A percentile compares a stretch with the other conserved stretches of the same genome.
Conservation (phyloP, 2,113 vertebrate genomes). For the Barbus barbus region DNA sequence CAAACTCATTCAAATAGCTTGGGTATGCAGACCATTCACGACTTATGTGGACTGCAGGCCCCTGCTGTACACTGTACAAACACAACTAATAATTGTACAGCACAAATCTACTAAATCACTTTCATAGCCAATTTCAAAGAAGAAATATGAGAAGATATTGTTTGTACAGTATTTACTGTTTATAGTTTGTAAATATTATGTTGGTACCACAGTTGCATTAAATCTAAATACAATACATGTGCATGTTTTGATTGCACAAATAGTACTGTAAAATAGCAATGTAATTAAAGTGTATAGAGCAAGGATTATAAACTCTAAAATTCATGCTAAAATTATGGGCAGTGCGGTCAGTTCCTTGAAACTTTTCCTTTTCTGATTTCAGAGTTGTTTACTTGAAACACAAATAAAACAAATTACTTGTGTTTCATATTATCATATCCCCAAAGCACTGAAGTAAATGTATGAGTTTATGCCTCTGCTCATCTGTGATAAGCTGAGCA, state of each 20-base stretch:
- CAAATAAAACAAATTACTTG: not conserved
- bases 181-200: no score
- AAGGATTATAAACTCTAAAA: not conserved
- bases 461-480: constrained; percentile 43
- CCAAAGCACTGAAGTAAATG: constrained; percentile 42
- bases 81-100: not conserved
- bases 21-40: no score
- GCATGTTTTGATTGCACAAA: no score
- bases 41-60: no score
- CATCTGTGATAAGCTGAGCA: constrained; percentile 62
- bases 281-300: not conserved
- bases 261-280: no score
- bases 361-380: not conserved
- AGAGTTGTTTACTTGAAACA: not conserved
- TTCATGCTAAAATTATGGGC: not conserved
- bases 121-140: not conserved
- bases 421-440: not conserved
- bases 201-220: no score
- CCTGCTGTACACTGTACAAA: no score
- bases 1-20: no score
- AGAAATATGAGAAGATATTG: no score
- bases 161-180: no score
- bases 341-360: not conserved
- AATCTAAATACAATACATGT: no score
- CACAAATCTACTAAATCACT: not conserved